phyloP scores from a whole-genome alignment of 2,113 vertebrate species.

The Paracanthobrama guichenoti region DNA sequence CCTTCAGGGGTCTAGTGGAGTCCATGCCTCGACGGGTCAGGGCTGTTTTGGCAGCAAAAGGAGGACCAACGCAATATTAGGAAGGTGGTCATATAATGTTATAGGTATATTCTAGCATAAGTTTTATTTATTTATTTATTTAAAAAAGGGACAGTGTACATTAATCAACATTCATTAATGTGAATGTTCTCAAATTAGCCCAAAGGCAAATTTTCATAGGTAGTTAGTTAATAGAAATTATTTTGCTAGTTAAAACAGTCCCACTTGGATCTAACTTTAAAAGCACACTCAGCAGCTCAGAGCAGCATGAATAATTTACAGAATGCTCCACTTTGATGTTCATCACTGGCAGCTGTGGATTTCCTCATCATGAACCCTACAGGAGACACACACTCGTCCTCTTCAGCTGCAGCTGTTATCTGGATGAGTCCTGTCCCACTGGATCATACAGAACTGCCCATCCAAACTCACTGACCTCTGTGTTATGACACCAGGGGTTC shows the following conservation, averaged over 20 bases:
- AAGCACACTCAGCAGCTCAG: conserved; percentile 23
- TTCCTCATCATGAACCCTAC: conserved; percentile 37
- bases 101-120: too few relatives aligned
- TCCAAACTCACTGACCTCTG: conserved; percentile 28
- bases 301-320: conserved; percentile 60
- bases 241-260: conserved; percentile 31
- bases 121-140: too few relatives aligned
- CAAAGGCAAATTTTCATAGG: too few relatives aligned
- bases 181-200: too few relatives aligned
- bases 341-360: conserved; percentile 50
- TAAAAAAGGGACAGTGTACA: too few relatives aligned
- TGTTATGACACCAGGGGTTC: conserved; percentile 25
- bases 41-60: too few relatives aligned
- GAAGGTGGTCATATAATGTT: too few relatives aligned
- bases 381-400: conserved; percentile 27
- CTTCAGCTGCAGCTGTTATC: conserved; percentile 54
- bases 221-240: not conserved
- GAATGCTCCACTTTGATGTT: conserved; percentile 62
- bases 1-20: too few relatives aligned
- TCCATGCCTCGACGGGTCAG: too few relatives aligned
- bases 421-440: conserved; percentile 35
- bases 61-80: too few relatives aligned
- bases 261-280: conserved; percentile 6
- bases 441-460: conserved; percentile 22
- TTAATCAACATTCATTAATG: too few relatives aligned